Evolutionary conservation across 2,888 invertebrate species (phyloP).

Genomic region (Zaprionus obscuricornis): DNA sequence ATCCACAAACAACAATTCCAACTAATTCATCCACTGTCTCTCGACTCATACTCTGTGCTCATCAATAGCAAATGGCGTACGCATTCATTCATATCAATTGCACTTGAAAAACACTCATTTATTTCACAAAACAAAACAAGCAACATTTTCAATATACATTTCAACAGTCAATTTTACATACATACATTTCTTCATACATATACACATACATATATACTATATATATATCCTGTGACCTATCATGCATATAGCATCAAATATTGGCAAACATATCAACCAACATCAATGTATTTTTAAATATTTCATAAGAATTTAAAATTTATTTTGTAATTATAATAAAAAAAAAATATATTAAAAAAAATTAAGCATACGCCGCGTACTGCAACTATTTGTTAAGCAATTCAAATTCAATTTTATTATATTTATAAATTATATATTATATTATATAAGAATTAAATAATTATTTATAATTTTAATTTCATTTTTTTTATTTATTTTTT

Average conservation of each 20-base stretch:
- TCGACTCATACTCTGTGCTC: slow-evolving; percentile 59
- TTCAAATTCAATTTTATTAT: not conserved
- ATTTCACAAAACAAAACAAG: not conserved
- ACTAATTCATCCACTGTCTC: slow-evolving; percentile 21
- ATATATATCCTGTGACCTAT: slow-evolving; percentile 36
- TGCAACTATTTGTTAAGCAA: slow-evolving; percentile 6
- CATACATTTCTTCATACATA: slow-evolving; percentile 28
- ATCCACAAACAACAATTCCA: slow-evolving; percentile 44
- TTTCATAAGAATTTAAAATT: slow-evolving; percentile 15
- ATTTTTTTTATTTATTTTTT: slow-evolving; percentile 52
- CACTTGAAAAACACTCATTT: slow-evolving; percentile 29
- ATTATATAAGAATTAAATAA: slow-evolving; percentile 28
- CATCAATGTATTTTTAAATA: slow-evolving; percentile 21
- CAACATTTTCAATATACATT: slow-evolving; percentile 21
- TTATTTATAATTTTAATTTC: slow-evolving; percentile 40
- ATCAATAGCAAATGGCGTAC: slow-evolving; percentile 49
- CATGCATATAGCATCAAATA: slow-evolving; percentile 46
- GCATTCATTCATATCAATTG: slow-evolving; percentile 3
- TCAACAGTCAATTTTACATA: slow-evolving; percentile 53
- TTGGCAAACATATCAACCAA: slow-evolving; percentile 3
- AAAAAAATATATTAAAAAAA: slow-evolving; percentile 1
- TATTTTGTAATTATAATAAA: too few relatives aligned
- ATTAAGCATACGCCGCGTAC: slow-evolving; percentile 42
- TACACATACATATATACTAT: slow-evolving; percentile 9
- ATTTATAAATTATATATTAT: slow-evolving; percentile 17